Base-by-base conservation (phyloP, 2,797 vertebrate species). In the Taeniopygia guttata region DNA sequence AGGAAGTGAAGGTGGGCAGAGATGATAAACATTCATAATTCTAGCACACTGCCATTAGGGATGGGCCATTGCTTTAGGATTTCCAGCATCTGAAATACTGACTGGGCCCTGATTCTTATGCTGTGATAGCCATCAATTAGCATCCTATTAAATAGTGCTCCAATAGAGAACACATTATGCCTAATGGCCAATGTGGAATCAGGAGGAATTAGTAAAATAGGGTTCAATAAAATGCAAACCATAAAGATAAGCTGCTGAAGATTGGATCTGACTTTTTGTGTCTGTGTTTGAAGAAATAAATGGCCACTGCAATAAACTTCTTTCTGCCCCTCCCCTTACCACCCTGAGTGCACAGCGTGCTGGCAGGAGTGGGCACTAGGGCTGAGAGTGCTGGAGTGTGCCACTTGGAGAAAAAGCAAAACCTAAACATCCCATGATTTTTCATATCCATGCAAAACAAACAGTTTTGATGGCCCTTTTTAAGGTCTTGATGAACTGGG, bases 221-320 rank as follows among this genome's bases (percentile, higher is more conserved):
- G 84, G 92, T 94, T 97, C 97, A 91, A 94, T 97, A 97, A 96
- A 95, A 96, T 55, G 89, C 92, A 96, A 97, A 96, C 95, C 83
- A 89, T 97, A 96, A 97, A 97, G 97, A 97, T 97, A 98, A 98
- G 96, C 96, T 95, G 80, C 84, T 74, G 32, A 94, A 95, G 96
- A 97, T 83, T 55, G 46, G 32, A 96, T 96, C 97, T 96, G 92
- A 87, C 91, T 94, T 95, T 95, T 86, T 81, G 84, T 70, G 83
- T 95, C 84, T 93, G 10, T 80, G 78, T 83, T 84, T 73, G 77
- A 96, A 89, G 70, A 95, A 95, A 96, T 78, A 96, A 93, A 97
- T 21, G 74, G 54, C 40, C 32, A 38, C 48, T 18, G 32, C 27
- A 68, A 55, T 36, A 43, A 87, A 73, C 26, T 70, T 83, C 40